Conservation (phyloP, 2,888 invertebrate species). For the Tenthredo livida region DNA sequence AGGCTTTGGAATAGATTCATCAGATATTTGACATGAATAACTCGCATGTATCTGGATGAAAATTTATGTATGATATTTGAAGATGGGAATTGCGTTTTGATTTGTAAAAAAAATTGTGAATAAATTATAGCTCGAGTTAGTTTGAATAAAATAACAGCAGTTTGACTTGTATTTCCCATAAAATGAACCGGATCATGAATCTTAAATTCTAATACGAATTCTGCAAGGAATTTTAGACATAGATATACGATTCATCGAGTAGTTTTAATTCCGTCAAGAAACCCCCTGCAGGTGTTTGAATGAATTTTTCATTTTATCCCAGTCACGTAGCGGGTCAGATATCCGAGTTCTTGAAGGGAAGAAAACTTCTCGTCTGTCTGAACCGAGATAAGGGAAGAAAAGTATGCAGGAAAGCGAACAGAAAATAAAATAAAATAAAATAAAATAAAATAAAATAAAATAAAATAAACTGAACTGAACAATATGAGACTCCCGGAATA, state of each 20-base stretch:
- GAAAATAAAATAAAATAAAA: background rate
- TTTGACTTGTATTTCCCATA: background rate
- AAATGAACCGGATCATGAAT: background rate
- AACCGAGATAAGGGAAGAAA: background rate
- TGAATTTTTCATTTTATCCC: slow-evolving; percentile 8
- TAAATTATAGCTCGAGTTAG: background rate
- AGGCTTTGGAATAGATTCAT: background rate
- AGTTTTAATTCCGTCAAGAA: background rate
- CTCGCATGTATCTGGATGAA: background rate
- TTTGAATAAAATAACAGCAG: background rate
- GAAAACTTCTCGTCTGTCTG: background rate
- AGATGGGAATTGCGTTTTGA: background rate
- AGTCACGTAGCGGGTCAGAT: background rate
- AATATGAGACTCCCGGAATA: background rate
- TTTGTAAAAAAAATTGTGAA: background rate
- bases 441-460: background rate
- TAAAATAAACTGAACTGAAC: background rate
- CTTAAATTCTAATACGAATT: background rate
- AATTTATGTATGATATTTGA: background rate
- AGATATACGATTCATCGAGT: slow-evolving; percentile 14
- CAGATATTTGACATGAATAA: background rate
- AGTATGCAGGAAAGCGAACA: background rate
- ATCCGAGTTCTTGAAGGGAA: background rate
- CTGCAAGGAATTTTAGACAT: background rate
- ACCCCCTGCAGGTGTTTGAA: background rate